phyloP scores from a whole-genome alignment of 2,888 invertebrate genomes.

The Rhingia campestris region DNA sequence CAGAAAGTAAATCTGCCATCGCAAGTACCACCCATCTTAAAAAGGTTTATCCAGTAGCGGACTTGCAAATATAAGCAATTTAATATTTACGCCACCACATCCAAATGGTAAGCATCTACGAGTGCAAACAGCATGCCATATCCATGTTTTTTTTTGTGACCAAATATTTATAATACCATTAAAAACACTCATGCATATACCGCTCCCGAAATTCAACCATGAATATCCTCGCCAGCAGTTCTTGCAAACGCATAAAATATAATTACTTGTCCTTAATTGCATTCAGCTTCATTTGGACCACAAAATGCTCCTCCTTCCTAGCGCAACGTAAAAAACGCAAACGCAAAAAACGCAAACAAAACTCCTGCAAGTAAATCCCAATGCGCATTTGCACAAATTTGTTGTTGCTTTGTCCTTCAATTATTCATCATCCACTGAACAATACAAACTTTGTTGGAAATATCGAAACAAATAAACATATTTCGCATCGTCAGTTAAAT shows the following conservation, averaged over 20 bases:
- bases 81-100: no score
- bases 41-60: no score
- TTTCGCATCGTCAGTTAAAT: slow-evolving; percentile 5
- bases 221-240: background rate
- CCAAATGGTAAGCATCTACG: no score
- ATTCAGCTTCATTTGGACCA: background rate
- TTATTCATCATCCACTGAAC: slow-evolving; percentile 1
- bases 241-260: background rate
- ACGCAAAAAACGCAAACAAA: no score
- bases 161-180: slow-evolving; percentile 2
- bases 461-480: slow-evolving; percentile 17
- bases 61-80: no score
- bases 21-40: no score
- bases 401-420: background rate
- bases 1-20: no score
- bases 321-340: no score
- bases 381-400: slow-evolving; percentile 5
- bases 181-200: slow-evolving; percentile 7
- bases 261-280: slow-evolving; percentile 11
- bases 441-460: slow-evolving; percentile 4
- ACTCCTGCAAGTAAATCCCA: background rate
- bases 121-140: no score
- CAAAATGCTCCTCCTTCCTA: background rate
- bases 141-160: no score
- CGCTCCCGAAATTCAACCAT: background rate